Conservation (phyloP, 2,113 vertebrate genomes). For the Hassar affinis region DNA sequence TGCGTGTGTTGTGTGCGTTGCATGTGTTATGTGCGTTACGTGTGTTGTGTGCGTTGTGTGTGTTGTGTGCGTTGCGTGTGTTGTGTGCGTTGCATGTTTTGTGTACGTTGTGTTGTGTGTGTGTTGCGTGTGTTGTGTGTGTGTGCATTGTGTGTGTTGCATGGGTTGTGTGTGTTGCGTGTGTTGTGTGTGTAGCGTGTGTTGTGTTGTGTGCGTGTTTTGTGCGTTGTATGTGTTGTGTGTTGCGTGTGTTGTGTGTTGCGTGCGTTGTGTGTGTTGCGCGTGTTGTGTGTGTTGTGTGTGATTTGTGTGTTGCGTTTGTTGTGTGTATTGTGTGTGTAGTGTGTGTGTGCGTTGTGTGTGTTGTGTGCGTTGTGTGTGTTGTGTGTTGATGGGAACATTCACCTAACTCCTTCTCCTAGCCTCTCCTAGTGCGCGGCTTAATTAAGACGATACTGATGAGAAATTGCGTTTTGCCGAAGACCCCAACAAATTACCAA, state of each 20-base stretch:
- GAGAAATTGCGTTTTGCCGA: constrained; percentile 78
- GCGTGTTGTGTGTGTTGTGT: constrained; percentile 8
- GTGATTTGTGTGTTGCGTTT: constrained; percentile 3
- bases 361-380: constrained; percentile 16
- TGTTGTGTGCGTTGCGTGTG: constrained; percentile 14
- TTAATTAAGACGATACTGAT: constrained; percentile 64
- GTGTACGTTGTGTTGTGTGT: not conserved
- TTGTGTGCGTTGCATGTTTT: no score
- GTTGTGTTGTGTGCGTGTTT: not conserved
- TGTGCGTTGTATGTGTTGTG: constrained; percentile 2
- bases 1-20: no score
- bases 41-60: constrained; percentile 8
- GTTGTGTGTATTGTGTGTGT: constrained; percentile 15
- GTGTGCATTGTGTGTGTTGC: no score
- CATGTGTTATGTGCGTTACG: constrained; percentile 1
- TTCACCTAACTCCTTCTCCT: constrained; percentile 23
- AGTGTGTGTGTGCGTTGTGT: not conserved
- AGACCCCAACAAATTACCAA: constrained; percentile 77
- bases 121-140: no score
- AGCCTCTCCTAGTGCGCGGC: constrained; percentile 21
- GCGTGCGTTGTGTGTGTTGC: constrained; percentile 4
- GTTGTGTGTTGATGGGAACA: not conserved
- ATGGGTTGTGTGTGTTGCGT: no score
- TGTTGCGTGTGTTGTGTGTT: not conserved
- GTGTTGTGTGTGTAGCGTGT: constrained; percentile 13